These are phyloP conservation scores for Ephydatia muelleri DNA, from an alignment of 37 sponge, comb jelly and placozoan genomes.

Conservation along the genomic window DNA sequence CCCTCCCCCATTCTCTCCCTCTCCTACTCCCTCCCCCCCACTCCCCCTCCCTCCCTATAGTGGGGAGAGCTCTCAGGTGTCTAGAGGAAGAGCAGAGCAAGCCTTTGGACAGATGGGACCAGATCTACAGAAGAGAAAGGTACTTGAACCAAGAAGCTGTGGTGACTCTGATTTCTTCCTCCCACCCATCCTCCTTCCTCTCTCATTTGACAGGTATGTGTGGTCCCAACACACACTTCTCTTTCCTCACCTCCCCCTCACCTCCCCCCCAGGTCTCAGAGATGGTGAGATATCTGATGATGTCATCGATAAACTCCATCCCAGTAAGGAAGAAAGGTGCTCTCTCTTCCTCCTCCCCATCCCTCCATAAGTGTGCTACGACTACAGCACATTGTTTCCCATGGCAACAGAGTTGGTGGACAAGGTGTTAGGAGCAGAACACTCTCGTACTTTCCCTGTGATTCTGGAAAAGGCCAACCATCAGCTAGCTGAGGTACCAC, in stretches of 20 bases:
- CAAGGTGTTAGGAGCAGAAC: constrained; percentile 16
- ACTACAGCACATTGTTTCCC: too few relatives aligned
- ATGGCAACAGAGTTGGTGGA: constrained; percentile 35
- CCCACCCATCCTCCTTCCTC: too few relatives aligned
- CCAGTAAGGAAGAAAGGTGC: constrained; percentile 62
- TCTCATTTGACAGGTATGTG: too few relatives aligned
- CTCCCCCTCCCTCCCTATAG: too few relatives aligned
- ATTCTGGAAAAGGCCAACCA: constrained; percentile 38
- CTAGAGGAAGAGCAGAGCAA: not conserved
- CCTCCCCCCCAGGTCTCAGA: constrained; percentile 30
- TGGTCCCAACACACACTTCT: too few relatives aligned
- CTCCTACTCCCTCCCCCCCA: too few relatives aligned
- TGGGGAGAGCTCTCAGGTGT: not conserved
- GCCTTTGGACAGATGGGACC: constrained; percentile 12
- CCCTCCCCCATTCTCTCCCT: too few relatives aligned
- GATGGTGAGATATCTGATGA: constrained; percentile 61
- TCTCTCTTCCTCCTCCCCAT: too few relatives aligned
- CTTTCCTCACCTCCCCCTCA: too few relatives aligned
- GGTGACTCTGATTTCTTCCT: too few relatives aligned
- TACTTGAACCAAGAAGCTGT: not conserved
- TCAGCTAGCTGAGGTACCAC: constrained; percentile 26
- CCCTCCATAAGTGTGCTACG: not conserved
- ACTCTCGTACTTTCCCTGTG: constrained; percentile 18
- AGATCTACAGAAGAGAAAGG: constrained; percentile 8
- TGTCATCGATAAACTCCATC: constrained; percentile 18